Conservation (phyloP, 1,140 invertebrate genomes). For the Phocides pigmalion region DNA sequence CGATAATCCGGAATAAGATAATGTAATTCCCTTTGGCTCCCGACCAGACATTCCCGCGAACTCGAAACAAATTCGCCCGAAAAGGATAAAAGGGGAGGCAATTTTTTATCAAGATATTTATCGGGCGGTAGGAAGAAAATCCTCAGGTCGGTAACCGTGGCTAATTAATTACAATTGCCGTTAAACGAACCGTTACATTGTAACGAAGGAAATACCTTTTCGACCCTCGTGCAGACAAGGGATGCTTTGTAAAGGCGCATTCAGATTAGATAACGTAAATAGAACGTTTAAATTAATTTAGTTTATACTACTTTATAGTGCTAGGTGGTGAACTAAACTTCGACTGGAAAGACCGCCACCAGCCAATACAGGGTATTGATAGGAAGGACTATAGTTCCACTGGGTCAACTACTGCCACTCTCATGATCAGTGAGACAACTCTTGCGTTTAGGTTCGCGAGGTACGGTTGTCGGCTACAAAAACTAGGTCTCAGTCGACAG, state of each 20-base stretch:
- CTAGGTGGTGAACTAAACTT: too few relatives aligned
- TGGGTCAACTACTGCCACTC: too few relatives aligned
- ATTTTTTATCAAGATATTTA: conserved; percentile 39
- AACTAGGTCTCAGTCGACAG: too few relatives aligned
- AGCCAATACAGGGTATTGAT: too few relatives aligned
- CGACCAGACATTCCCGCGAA: conserved; percentile 5
- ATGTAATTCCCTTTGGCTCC: conserved; percentile 15
- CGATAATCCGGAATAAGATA: conserved; percentile 20
- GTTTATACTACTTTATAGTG: too few relatives aligned
- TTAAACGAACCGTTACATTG: conserved; percentile 50
- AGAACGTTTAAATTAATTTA: too few relatives aligned
- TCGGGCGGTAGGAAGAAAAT: conserved; percentile 40
- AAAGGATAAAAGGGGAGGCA: conserved; percentile 17
- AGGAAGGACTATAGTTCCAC: too few relatives aligned
- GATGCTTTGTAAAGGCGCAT: conserved; percentile 28
- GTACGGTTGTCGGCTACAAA: too few relatives aligned
- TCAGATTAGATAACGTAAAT: too few relatives aligned
- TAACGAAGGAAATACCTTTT: conserved; percentile 46
- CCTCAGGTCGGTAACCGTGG: conserved; percentile 35
- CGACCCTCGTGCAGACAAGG: conserved; percentile 29
- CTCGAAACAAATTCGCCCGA: conserved; percentile 21
- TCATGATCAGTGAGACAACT: too few relatives aligned
- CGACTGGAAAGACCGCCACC: too few relatives aligned
- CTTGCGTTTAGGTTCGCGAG: too few relatives aligned
- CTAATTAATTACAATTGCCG: conserved; percentile 61